Evolutionary conservation across 2,888 invertebrate species (phyloP).

Genomic region (Lapara coniferarum): DNA sequence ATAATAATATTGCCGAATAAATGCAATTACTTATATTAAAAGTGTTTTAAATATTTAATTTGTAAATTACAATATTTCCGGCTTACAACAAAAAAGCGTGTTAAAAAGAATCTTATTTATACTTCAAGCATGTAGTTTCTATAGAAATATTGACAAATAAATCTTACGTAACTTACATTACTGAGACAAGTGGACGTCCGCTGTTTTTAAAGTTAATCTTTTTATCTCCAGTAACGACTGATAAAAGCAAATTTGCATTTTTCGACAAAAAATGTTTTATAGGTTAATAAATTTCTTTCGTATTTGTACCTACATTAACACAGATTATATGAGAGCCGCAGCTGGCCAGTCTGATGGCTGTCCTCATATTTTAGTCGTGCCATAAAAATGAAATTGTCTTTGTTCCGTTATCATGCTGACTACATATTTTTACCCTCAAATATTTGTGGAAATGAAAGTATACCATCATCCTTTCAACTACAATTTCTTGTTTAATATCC

Average conservation of each 20-base stretch:
- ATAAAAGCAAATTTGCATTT: conserved; percentile 17
- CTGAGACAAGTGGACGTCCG: conserved; percentile 8
- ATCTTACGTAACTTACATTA: conserved; percentile 3
- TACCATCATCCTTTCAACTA: too few species aligned
- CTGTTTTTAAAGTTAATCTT: not conserved
- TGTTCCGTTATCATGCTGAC: conserved; percentile 29
- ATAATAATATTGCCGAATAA: too few species aligned
- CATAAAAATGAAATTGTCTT: conserved; percentile 37
- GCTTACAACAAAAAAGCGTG: too few species aligned
- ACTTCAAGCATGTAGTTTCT: not conserved
- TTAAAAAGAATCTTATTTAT: not conserved
- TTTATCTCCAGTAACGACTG: conserved; percentile 10
- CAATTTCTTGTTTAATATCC: not conserved
- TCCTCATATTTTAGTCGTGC: conserved; percentile 33
- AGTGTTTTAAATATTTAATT: too few species aligned
- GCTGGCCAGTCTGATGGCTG: conserved; percentile 30
- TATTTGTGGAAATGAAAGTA: conserved; percentile 2
- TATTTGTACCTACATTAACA: conserved; percentile 23
- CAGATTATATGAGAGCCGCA: conserved; percentile 28
- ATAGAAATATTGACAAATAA: not conserved
- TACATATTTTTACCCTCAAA: conserved; percentile 10
- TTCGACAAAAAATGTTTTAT: conserved; percentile 21
- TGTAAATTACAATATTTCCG: too few species aligned
- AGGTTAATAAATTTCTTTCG: conserved; percentile 24
- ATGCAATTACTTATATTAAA: too few species aligned